These are phyloP conservation scores for Caligus rogercresseyi DNA, from an alignment of 1,140 invertebrate genomes.

Conservation along the genomic window DNA sequence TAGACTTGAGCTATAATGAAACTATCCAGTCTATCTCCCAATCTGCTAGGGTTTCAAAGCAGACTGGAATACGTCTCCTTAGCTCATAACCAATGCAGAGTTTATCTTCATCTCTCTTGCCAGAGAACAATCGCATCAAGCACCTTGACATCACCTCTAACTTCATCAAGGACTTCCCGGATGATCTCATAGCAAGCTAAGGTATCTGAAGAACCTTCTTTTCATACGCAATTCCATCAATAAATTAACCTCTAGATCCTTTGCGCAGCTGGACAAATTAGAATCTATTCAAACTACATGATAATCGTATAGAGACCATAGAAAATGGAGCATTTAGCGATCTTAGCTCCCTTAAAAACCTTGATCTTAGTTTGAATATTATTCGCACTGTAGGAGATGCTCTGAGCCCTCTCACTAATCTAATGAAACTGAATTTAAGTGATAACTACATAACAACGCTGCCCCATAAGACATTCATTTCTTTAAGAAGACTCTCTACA, in stretches of 20 bases:
- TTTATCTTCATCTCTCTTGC: constrained; percentile 34
- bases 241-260: constrained; percentile 21
- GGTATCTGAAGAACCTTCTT: constrained; percentile 47
- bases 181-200: constrained; percentile 45
- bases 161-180: constrained; percentile 46
- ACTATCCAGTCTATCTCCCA: constrained; percentile 41
- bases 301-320: constrained; percentile 19
- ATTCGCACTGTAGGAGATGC: constrained; percentile 9
- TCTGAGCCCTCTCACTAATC: constrained; percentile 35
- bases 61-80: constrained; percentile 56
- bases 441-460: constrained; percentile 36
- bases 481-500: constrained; percentile 22
- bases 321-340: constrained; percentile 21
- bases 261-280: constrained; percentile 13
- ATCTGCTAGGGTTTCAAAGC: constrained; percentile 41
- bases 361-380: constrained; percentile 23
- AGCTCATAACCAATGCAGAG: constrained; percentile 46
- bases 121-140: constrained; percentile 22
- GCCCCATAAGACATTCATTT: constrained; percentile 17
- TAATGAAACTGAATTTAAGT: constrained; percentile 53
- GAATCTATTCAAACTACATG: constrained; percentile 16
- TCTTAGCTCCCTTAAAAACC: constrained; percentile 20
- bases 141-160: constrained; percentile 56
- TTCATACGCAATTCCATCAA: constrained; percentile 42
- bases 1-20: constrained; percentile 58